Conservation (phyloP, 2,888 invertebrate species). For the Volucella zonaria region DNA sequence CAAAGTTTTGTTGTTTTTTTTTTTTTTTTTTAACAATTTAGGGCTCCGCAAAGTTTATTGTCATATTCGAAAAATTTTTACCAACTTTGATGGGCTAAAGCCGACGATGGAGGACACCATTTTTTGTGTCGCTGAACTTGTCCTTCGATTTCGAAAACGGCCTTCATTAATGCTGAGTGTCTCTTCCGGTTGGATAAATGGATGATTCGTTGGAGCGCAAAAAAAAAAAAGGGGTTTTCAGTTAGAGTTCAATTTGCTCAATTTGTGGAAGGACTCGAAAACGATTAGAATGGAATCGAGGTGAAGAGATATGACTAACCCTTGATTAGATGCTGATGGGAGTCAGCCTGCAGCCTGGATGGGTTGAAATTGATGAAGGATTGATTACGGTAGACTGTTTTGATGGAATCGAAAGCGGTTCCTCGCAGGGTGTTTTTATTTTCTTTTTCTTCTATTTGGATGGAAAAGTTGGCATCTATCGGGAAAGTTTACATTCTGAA, state of each 20-base stretch:
- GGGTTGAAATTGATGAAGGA: constrained; percentile 50
- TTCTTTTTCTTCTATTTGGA: neutral
- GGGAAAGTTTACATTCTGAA: constrained; percentile 32
- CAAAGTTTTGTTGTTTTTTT: neutral
- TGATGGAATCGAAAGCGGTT: constrained; percentile 38
- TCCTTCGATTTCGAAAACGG: neutral
- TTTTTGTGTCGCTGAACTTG: neutral
- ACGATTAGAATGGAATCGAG: neutral
- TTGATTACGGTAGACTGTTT: constrained; percentile 59
- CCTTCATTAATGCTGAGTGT: constrained; percentile 2
- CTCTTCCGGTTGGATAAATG: constrained; percentile 16
- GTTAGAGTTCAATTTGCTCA: constrained; percentile 37
- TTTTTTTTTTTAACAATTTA: constrained; percentile 52
- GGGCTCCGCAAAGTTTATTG: constrained; percentile 55
- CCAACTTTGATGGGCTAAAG: constrained; percentile 11
- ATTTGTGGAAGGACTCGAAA: constrained; percentile 32
- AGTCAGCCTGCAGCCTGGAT: neutral
- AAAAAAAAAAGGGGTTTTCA: constrained; percentile 25
- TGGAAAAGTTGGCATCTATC: constrained; percentile 18
- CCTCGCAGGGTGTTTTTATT: constrained; percentile 16
- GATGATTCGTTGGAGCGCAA: neutral
- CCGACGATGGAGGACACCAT: neutral
- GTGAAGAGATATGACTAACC: neutral
- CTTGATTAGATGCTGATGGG: constrained; percentile 1
- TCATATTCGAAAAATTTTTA: constrained; percentile 43